Conservation (phyloP, 2,888 invertebrate genomes). For the Aelia acuminata region DNA sequence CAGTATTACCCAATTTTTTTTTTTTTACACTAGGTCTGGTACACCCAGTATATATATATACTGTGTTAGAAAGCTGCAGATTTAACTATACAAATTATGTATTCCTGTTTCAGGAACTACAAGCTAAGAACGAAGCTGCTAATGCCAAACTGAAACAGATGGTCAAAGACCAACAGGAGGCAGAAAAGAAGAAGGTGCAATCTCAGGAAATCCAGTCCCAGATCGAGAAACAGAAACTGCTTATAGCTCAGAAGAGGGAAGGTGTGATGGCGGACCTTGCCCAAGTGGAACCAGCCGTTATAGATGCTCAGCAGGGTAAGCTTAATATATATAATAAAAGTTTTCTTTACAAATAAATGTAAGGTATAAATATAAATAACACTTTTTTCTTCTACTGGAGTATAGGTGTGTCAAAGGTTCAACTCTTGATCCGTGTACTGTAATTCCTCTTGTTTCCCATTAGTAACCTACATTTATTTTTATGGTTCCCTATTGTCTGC, state of each 20-base stretch:
- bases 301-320: constrained; percentile 96
- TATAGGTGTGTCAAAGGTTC: background rate
- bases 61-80: background rate
- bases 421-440: background rate
- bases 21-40: no score
- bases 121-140: constrained; percentile 98
- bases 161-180: constrained; percentile 99
- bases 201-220: constrained; percentile 96
- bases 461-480: background rate
- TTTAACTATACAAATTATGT: background rate
- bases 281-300: constrained; percentile 98
- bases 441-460: background rate
- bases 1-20: no score
- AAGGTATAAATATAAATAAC: background rate
- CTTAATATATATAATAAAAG: background rate
- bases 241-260: constrained; percentile 93
- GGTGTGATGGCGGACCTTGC: constrained; percentile 97
- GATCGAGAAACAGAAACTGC: constrained; percentile 83
- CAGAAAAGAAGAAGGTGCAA: constrained; percentile 98
- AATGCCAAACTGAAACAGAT: constrained; percentile 99
- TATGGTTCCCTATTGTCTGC: background rate
- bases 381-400: background rate
- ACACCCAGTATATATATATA: background rate
- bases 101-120: constrained; percentile 77
- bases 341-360: background rate